Evolutionary conservation across 2,113 vertebrate species (phyloP), one percentile per base, ranked within the genome.

Genomic region (Spea bombifrons): DNA sequence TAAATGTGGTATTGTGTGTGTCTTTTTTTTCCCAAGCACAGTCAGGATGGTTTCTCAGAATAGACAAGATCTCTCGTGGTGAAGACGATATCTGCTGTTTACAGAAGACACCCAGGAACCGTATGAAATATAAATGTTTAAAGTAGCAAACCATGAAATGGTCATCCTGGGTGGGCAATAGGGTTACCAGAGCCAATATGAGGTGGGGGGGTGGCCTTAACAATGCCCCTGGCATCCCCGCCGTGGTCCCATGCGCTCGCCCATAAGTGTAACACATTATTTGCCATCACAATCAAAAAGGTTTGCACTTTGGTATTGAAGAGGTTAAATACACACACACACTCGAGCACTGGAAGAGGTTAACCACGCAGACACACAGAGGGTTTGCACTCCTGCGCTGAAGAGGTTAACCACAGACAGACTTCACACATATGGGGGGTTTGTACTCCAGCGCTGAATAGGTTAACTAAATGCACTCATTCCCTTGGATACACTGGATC

Each of bases 151-250:
- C 50, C 10, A 13, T 59, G 12, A 69, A 45, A 46, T 13, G 13
- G 66, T n/a, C 30, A 49, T 10, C 46, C 15, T 69, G 66, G 66
- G 66, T 69, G 66, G 66, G 66, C 66, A n/a, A 10, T 30, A 30
- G 30, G 2, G 30, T 30, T 30, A 30, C 30, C 30, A 30, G 30
- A 30, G 30, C 30, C 30, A 30, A 30, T 30, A 30, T 30, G 30
- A 30, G 30, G 30, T 30, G 30, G 30, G 30, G 30, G 30, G 30
- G 30, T 30, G 30, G 30, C 30, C 30, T 30, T 30, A 30, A 30
- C 30, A 30, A 30, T 30, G 30, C 30, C 30, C 30, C 30, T 2
- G 30, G 30, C 1, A 30, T 30, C 4, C 63, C 4, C 10, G 63
- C 63, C 63, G 8, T 30, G 4, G 12, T 64, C 63, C 4, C 8